phyloP scores from a whole-genome alignment of 2,113 vertebrate genomes.

The Murina feae region DNA sequence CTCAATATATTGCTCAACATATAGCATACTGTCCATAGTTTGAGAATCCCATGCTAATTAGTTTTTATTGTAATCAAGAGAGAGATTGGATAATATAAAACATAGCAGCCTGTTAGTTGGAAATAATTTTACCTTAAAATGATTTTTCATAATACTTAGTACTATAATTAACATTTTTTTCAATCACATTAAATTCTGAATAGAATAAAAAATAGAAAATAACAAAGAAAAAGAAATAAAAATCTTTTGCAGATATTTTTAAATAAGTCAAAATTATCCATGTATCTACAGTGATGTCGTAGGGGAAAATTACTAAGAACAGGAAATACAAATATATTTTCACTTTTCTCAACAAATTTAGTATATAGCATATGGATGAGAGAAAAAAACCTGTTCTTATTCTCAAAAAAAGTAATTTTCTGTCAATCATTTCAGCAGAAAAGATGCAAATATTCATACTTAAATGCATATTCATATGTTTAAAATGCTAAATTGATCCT shows the following conservation, averaged over 20 bases:
- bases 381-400: not conserved
- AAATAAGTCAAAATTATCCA: not conserved
- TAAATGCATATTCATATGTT: slow-evolving; percentile 20
- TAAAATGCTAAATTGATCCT: not conserved
- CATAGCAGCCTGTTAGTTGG: not conserved
- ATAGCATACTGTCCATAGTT: not conserved
- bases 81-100: not conserved
- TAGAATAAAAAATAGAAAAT: not conserved
- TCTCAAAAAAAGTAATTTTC: not conserved
- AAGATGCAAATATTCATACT: slow-evolving; percentile 5
- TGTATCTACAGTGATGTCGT: not conserved
- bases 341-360: slow-evolving; percentile 23
- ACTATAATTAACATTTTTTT: not conserved
- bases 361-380: slow-evolving; percentile 30
- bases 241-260: not conserved
- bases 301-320: not conserved
- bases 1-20: not conserved
- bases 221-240: not conserved
- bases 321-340: not conserved
- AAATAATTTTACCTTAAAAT: not conserved
- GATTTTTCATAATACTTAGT: not conserved
- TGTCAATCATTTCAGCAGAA: not conserved
- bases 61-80: not conserved
- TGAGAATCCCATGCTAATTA: not conserved
- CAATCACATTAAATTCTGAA: not conserved